Evolutionary conservation across 2,888 invertebrate genomes (phyloP).

Genomic region (Philopedon plagiatum): DNA sequence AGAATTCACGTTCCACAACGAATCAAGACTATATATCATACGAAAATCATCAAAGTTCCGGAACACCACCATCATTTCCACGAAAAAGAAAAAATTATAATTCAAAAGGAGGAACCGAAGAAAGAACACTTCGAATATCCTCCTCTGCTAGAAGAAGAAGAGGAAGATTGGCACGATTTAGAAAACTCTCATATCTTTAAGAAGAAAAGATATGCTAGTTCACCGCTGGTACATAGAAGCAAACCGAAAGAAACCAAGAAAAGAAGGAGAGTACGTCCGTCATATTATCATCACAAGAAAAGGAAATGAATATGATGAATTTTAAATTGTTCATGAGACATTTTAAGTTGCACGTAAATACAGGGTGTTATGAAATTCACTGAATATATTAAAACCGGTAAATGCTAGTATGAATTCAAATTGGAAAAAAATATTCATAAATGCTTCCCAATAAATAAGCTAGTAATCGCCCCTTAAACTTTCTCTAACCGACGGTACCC

Average conservation of each 20-base stretch:
- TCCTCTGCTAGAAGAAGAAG: slow-evolving; percentile 27
- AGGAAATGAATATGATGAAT: background rate
- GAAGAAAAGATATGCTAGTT: slow-evolving; percentile 34
- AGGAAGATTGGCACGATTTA: slow-evolving; percentile 30
- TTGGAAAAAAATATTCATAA: too few species aligned
- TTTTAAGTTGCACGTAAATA: too few species aligned
- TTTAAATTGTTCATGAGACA: too few species aligned
- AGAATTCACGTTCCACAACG: slow-evolving; percentile 65
- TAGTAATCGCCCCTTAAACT: too few species aligned
- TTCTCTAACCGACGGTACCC: too few species aligned
- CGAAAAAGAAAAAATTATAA: slow-evolving; percentile 62
- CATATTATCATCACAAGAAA: background rate
- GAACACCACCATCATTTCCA: slow-evolving; percentile 66
- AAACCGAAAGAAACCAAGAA: slow-evolving; percentile 22
- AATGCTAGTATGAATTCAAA: too few species aligned
- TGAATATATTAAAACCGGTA: too few species aligned
- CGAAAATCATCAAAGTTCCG: slow-evolving; percentile 66
- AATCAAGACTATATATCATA: slow-evolving; percentile 65
- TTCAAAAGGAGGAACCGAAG: slow-evolving; percentile 49
- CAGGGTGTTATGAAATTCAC: too few species aligned
- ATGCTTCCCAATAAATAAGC: too few species aligned
- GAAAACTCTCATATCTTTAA: slow-evolving; percentile 24
- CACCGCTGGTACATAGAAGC: background rate
- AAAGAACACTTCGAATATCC: slow-evolving; percentile 37
- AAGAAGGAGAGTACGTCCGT: background rate